Base-by-base conservation (phyloP, 2,888 invertebrate species). In the Taphrorychus bicolor region DNA sequence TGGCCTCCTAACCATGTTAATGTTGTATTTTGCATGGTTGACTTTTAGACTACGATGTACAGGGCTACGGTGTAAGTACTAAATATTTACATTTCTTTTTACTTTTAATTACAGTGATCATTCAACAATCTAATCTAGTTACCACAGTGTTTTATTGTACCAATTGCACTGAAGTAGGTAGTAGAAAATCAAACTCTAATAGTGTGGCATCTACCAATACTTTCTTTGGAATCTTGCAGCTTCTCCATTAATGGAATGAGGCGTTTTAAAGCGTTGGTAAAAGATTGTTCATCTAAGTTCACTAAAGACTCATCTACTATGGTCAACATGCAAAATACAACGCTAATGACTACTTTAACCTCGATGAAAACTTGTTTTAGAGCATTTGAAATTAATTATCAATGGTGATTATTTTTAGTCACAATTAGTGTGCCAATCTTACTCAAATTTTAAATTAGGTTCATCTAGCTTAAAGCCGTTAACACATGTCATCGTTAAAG, bases 311-410 rank as follows among this genome's bases (percentile, higher is more conserved):
- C 69, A 66, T 65, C 70, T 71, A 73, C 74, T 66, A 69, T 66
- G 69, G 67, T 68, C 64, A 69, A 66, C 77, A 77, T 77, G 77
- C 77, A 76, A 77, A 77, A 77, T 77, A 77, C 77, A 76, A 77
- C 76, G 73, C 70, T 75, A 71, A 65, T 23, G 17, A 45, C 68
- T 70, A 74, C 71, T 71, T 69, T 71, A 69, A 73, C 72, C 72
- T 71, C 59, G 56, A 63, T 48, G 14, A 23, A 23, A 48, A 48
- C n/a, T n/a, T 51, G 11, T 16, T 4, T 45, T 45, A 32, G 11
- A 11, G 3, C 32, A 32, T 11, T 32, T 32, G 11, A 2, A 1
- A 32, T 32, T 11, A 9, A 2, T 3, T n/a, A n/a, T n/a, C n/a
- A n/a, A n/a, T n/a, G n/a, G n/a, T n/a, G n/a, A n/a, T n/a, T n/a